Base-by-base conservation (phyloP, 1,140 invertebrate species). In the Diorhabda elongata region DNA sequence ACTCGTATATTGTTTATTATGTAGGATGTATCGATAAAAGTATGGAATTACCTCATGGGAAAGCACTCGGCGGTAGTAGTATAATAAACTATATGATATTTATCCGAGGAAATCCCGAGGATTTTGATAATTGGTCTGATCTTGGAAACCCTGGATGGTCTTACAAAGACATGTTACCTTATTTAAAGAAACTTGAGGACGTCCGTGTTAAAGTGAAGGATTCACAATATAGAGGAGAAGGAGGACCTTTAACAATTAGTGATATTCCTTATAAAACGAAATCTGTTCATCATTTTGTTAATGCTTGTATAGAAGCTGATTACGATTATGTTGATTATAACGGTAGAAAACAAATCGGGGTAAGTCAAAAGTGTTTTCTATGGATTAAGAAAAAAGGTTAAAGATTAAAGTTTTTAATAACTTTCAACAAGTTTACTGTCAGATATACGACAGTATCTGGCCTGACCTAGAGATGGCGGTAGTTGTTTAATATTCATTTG, bases 71-170 rank as follows among this genome's bases (percentile, higher is more conserved):
- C 1, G 94, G 94, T 1, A 87, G 89, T 2, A 92, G 90, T 11
- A 87, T 91, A 3, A 87, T 96, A 44, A 96, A 97, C 78, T 93
- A 91, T 66, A 95, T 96, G 93, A 89, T 95, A 9, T 95, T 95
- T 78, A 90, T 93, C 1, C 84, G 95, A 44, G 95, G 94, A 0
- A 89, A 94, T 81, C 84, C 83, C 2, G 69, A 75, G 11, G 87
- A 88, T 69, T 88, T 85, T 67, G 85, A 88, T 68, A 80, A 81
- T 64, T 95, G 93, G 93, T 87, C 86, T 57, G 71, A 75, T 73
- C 71, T 87, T 75, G 92, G 92, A 0, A 95, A 95, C 71, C 79
- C 82, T 0, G 91, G 91, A 2, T 97, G 95, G 94, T 87, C 88
- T 42, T 96, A 92, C 79, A 84, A 90, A 9, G 89, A 93, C 63